These are phyloP conservation scores for Zaprionus taronus DNA, from an alignment of 1,140 invertebrate genomes.

Conservation along the genomic window DNA sequence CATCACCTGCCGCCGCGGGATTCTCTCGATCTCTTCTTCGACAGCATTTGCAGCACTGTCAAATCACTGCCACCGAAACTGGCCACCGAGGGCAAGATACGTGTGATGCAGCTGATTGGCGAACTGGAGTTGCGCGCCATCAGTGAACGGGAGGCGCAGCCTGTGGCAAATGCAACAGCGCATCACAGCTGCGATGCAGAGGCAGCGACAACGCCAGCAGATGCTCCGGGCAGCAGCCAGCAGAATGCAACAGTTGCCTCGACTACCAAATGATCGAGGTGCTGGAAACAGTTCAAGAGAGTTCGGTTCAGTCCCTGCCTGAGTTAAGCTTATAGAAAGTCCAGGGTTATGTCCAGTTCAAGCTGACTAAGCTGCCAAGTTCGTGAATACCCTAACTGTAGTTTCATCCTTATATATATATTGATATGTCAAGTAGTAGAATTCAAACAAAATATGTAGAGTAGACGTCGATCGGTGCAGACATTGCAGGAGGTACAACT, in stretches of 20 bases:
- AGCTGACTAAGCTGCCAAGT: not conserved
- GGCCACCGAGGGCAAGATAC: slow-evolving; percentile 74
- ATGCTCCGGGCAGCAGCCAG: slow-evolving; percentile 57
- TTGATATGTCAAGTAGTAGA: slow-evolving; percentile 2
- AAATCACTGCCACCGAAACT: slow-evolving; percentile 73
- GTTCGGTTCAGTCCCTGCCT: not conserved
- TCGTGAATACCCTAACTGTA: slow-evolving; percentile 1
- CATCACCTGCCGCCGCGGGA: slow-evolving; percentile 54
- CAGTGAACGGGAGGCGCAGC: slow-evolving; percentile 56
- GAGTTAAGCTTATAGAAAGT: not conserved
- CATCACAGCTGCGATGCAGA: slow-evolving; percentile 20
- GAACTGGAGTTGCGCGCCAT: slow-evolving; percentile 76
- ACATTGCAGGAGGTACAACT: not conserved
- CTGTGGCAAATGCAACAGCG: not conserved
- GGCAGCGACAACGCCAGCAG: not conserved
- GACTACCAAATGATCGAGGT: slow-evolving; percentile 56
- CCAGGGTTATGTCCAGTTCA: slow-evolving; percentile 1
- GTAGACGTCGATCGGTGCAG: not conserved
- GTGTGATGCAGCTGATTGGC: slow-evolving; percentile 74
- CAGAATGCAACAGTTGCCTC: slow-evolving; percentile 71
- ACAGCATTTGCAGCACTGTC: slow-evolving; percentile 75
- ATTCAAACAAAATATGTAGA: slow-evolving; percentile 1
- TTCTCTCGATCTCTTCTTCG: slow-evolving; percentile 77
- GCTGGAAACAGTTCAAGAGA: slow-evolving; percentile 36
- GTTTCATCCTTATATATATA: not conserved